These are phyloP conservation scores for Galerucella pusilla DNA, from an alignment of 2,888 invertebrate genomes.

Conservation along the genomic window DNA sequence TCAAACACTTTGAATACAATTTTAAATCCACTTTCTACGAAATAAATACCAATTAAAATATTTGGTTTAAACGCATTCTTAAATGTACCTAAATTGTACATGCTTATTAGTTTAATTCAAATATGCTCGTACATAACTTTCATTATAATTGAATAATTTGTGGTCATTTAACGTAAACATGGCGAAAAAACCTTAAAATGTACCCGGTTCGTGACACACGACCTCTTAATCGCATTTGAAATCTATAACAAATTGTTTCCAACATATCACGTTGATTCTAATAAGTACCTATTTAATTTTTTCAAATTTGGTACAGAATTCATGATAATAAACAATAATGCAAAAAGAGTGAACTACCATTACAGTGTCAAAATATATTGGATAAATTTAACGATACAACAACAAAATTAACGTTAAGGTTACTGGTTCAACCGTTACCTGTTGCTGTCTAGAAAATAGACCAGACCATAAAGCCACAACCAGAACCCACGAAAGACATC, in stretches of 20 bases:
- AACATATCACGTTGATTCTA: conserved; percentile 12
- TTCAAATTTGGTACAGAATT: neutral
- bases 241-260: conserved; percentile 14
- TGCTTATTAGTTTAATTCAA: conserved; percentile 7
- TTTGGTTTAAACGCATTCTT: neutral
- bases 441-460: too few relatives aligned
- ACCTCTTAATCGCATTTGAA: conserved; percentile 1
- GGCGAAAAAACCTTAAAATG: neutral
- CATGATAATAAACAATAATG: neutral
- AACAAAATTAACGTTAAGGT: too few relatives aligned
- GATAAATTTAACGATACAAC: too few relatives aligned
- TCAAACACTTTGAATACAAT: neutral
- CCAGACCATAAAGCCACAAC: too few relatives aligned
- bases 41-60: neutral
- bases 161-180: conserved; percentile 5
- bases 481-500: too few relatives aligned
- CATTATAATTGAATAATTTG: conserved; percentile 14
- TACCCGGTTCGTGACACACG: conserved; percentile 9
- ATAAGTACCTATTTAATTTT: conserved; percentile 1
- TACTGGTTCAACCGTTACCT: too few relatives aligned
- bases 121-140: neutral
- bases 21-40: neutral
- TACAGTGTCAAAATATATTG: too few relatives aligned
- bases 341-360: neutral
- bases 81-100: conserved; percentile 1